Evolutionary conservation across 1,140 invertebrate genomes (phyloP).

Genomic region (Hesperophylax magnus): DNA sequence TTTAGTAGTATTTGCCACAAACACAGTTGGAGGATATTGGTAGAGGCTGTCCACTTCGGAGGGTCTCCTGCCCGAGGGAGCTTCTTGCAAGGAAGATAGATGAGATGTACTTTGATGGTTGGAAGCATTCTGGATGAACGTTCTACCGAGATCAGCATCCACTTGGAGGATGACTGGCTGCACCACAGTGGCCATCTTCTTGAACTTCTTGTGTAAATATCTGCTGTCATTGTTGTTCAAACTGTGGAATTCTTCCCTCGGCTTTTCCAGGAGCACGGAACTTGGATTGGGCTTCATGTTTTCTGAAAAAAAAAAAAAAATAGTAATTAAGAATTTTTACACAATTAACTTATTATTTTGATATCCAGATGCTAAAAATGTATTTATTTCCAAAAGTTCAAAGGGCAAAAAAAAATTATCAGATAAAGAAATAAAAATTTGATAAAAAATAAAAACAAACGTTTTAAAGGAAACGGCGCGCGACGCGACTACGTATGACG

Average conservation of each 20-base stretch:
- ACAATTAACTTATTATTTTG: no score
- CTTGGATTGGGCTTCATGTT: slow-evolving; percentile 55
- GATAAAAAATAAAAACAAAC: no score
- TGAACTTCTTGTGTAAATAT: slow-evolving; percentile 93
- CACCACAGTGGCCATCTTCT: slow-evolving; percentile 84
- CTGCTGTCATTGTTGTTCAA: slow-evolving; percentile 77
- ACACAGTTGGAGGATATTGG: slow-evolving; percentile 19
- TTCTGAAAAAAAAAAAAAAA: slow-evolving; percentile 63
- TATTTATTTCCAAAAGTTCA: no score
- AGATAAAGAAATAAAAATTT: not conserved
- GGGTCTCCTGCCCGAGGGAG: slow-evolving; percentile 26
- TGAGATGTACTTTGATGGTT: slow-evolving; percentile 59
- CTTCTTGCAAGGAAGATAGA: slow-evolving; percentile 51
- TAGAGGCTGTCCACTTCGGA: slow-evolving; percentile 1
- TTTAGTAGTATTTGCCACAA: slow-evolving; percentile 27
- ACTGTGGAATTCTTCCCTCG: slow-evolving; percentile 49
- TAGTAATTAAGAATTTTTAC: not conserved
- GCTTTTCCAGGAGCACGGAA: slow-evolving; percentile 37
- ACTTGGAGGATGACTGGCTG: slow-evolving; percentile 61
- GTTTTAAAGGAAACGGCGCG: no score
- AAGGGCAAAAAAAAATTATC: no score
- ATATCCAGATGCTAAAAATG: no score
- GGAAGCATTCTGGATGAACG: slow-evolving; percentile 62
- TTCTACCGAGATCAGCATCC: slow-evolving; percentile 61
- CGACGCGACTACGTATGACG: no score